These are phyloP conservation scores for Morpho achilles DNA, from an alignment of 2,888 invertebrate genomes.

Conservation along the genomic window DNA sequence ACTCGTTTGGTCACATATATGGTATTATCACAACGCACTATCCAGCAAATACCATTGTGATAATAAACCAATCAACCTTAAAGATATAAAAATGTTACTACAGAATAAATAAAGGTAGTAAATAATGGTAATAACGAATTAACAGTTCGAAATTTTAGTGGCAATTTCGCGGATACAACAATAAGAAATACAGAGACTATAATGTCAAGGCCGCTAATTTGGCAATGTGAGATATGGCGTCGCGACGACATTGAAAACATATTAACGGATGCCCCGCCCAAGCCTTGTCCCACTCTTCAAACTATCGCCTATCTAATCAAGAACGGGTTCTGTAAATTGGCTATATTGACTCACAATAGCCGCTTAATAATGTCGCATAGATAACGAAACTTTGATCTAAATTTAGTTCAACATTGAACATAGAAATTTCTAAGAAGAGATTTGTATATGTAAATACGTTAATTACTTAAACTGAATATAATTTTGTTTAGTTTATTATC, in stretches of 20 bases:
- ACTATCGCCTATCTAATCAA: constrained; percentile 20
- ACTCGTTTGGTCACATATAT: too few relatives aligned
- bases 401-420: constrained; percentile 3
- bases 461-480: too few relatives aligned
- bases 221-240: constrained; percentile 29
- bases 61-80: too few relatives aligned
- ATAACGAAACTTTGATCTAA: constrained; percentile 19
- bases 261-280: constrained; percentile 30
- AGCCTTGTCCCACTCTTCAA: constrained; percentile 19
- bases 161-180: too few relatives aligned
- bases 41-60: too few relatives aligned
- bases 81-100: too few relatives aligned
- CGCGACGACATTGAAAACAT: constrained; percentile 42
- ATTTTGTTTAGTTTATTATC: too few relatives aligned
- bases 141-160: too few relatives aligned
- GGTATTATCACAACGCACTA: too few relatives aligned
- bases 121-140: too few relatives aligned
- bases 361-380: constrained; percentile 12
- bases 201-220: constrained; percentile 48
- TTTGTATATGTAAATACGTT: too few relatives aligned
- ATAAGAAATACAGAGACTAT: constrained; percentile 20
- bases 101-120: too few relatives aligned
- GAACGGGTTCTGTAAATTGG: constrained; percentile 21
- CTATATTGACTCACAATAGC: constrained; percentile 17
- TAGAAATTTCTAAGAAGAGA: not conserved